phyloP scores from a whole-genome alignment of 2,113 vertebrate species.

The Phasianus colchicus region DNA sequence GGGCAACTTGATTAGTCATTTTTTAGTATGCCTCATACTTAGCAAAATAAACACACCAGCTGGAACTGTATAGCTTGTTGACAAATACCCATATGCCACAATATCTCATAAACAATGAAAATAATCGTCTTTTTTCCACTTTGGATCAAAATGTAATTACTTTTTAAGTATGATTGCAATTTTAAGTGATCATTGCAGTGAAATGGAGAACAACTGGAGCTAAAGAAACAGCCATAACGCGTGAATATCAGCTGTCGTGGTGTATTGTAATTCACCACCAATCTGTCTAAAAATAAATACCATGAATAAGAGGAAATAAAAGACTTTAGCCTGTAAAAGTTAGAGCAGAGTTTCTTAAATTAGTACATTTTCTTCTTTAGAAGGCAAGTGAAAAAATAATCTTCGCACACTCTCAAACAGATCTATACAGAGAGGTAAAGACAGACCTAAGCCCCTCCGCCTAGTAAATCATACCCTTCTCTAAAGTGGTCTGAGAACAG shows the following conservation, averaged over 20 bases:
- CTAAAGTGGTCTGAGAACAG: neutral
- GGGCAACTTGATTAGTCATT: slow-evolving; percentile 31
- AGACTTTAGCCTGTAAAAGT: neutral
- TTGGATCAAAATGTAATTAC: slow-evolving; percentile 22
- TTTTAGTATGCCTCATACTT: neutral
- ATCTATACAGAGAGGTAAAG: neutral
- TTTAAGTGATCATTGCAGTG: slow-evolving; percentile 25
- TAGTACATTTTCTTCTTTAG: neutral
- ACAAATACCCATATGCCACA: slow-evolving; percentile 40
- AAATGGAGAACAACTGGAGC: slow-evolving; percentile 16
- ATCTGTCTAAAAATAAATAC: slow-evolving; percentile 32
- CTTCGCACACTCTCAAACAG: neutral
- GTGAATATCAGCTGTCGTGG: slow-evolving; percentile 19
- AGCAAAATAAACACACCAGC: slow-evolving; percentile 35
- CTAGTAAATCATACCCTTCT: neutral
- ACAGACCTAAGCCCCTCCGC: neutral
- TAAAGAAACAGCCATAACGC: slow-evolving; percentile 29
- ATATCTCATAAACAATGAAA: slow-evolving; percentile 50
- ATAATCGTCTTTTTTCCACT: neutral
- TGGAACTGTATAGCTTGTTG: slow-evolving; percentile 32
- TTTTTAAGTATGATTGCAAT: neutral
- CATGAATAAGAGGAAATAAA: neutral
- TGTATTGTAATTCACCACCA: slow-evolving; percentile 23
- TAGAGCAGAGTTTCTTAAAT: neutral
- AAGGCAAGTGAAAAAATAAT: neutral